Evolutionary conservation across 2,888 invertebrate genomes (phyloP).

Genomic region (Helobdella robusta): DNA sequence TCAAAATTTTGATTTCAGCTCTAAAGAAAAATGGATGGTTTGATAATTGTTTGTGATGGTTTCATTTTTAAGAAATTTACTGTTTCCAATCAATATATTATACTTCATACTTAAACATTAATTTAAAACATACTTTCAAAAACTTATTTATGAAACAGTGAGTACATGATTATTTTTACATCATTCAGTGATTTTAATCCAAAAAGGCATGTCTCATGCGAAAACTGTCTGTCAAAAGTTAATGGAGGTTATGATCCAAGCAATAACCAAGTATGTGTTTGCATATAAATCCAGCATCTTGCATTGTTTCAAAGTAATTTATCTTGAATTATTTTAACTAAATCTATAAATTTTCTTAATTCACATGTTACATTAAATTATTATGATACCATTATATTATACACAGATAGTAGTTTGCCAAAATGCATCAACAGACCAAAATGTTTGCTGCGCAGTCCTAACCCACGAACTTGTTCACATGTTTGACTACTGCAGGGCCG

Average conservation of each 20-base stretch:
- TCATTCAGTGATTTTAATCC: slow-evolving; percentile 66
- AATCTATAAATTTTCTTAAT: too few species aligned
- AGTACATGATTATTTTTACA: neutral
- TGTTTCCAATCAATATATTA: too few species aligned
- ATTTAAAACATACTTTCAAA: neutral
- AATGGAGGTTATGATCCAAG: slow-evolving; percentile 83
- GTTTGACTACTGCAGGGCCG: slow-evolving; percentile 83
- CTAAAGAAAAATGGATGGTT: slow-evolving; percentile 70
- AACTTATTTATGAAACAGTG: neutral
- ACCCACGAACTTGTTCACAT: slow-evolving; percentile 91
- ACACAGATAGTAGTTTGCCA: slow-evolving; percentile 78
- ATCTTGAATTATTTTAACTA: too few species aligned
- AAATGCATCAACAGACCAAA: slow-evolving; percentile 60
- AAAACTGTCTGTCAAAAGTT: slow-evolving; percentile 71
- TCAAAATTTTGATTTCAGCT: slow-evolving; percentile 75
- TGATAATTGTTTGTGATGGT: slow-evolving; percentile 41
- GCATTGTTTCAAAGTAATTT: too few species aligned
- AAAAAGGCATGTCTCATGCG: slow-evolving; percentile 79
- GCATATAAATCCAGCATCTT: neutral
- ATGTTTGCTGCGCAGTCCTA: slow-evolving; percentile 55
- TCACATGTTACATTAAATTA: too few species aligned
- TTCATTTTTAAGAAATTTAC: too few species aligned
- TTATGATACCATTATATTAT: slow-evolving; percentile 10
- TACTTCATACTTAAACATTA: neutral
- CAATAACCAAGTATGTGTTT: slow-evolving; percentile 61